phyloP scores from a whole-genome alignment of 2,888 invertebrate genomes.

The Tipula lateralis region DNA sequence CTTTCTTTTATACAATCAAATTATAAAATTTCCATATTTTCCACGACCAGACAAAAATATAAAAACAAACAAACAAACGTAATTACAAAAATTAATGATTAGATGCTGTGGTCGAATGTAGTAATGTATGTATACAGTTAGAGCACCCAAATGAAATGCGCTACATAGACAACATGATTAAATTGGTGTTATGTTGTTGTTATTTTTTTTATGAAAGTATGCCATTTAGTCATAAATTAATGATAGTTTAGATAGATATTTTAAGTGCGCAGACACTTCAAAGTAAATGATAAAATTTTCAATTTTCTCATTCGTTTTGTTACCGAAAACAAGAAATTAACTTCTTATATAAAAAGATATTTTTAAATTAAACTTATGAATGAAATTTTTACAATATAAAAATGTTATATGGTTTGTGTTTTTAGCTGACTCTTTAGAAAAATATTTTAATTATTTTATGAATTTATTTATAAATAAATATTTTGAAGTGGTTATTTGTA shows the following conservation, averaged over 20 bases:
- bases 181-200: conserved; percentile 6
- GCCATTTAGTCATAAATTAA: conserved; percentile 9
- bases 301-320: background rate
- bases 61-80: background rate
- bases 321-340: background rate
- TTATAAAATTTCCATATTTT: background rate
- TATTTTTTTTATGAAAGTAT: background rate
- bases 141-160: background rate
- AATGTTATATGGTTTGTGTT: background rate
- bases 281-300: conserved; percentile 3
- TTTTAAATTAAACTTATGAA: conserved; percentile 19
- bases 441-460: background rate
- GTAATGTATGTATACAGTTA: too few species aligned
- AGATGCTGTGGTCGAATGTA: background rate
- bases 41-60: background rate
- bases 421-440: background rate
- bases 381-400: background rate
- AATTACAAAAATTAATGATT: conserved; percentile 14
- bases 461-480: conserved; percentile 7
- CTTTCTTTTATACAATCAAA: background rate
- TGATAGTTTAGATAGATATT: background rate
- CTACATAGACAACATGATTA: background rate
- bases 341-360: background rate
- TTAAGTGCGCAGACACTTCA: background rate
- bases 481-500: conserved; percentile 4